These are phyloP conservation scores for Lindbergichthys nudifrons DNA, from an alignment of 2,797 vertebrate species.

Conservation along the genomic window DNA sequence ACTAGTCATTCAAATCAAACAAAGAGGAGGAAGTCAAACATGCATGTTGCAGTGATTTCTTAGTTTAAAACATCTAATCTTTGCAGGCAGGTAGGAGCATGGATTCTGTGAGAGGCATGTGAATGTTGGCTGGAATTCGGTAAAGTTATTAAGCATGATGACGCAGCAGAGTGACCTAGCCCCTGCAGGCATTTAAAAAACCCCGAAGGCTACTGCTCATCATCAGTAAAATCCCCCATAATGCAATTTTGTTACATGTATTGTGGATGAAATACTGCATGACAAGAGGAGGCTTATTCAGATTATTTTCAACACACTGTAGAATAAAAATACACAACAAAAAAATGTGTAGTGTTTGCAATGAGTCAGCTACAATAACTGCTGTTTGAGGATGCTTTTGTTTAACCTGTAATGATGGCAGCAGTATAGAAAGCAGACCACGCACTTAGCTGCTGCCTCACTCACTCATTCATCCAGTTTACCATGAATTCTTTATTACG, in stretches of 20 bases:
- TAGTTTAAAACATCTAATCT: neutral
- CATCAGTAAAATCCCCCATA: slow-evolving; percentile 16
- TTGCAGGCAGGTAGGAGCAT: neutral
- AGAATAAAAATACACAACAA: neutral
- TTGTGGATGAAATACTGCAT: slow-evolving; percentile 22
- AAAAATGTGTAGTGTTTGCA: slow-evolving; percentile 10
- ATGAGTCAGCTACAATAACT: slow-evolving; percentile 18
- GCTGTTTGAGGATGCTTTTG: neutral
- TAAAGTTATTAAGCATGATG: slow-evolving; percentile 15
- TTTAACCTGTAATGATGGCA: slow-evolving; percentile 4
- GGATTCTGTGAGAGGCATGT: neutral
- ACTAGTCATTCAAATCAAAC: neutral
- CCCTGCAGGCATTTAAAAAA: slow-evolving; percentile 26
- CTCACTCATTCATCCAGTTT: slow-evolving; percentile 8
- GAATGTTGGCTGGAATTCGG: neutral
- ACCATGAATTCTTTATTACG: slow-evolving; percentile 57
- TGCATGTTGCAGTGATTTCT: neutral
- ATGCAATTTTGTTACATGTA: slow-evolving; percentile 10
- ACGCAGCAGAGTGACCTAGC: slow-evolving; percentile 7
- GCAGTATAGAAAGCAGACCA: neutral
- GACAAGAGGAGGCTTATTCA: slow-evolving; percentile 11
- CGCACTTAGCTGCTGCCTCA: slow-evolving; percentile 6
- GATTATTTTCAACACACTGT: neutral
- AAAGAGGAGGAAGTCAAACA: neutral
- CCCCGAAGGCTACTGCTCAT: slow-evolving; percentile 2